Percentiles rank a stretch among this genome's conserved stretches.
Evolutionary conservation across 2,888 invertebrate species (phyloP).

Genomic region (Parnassius apollo): DNA sequence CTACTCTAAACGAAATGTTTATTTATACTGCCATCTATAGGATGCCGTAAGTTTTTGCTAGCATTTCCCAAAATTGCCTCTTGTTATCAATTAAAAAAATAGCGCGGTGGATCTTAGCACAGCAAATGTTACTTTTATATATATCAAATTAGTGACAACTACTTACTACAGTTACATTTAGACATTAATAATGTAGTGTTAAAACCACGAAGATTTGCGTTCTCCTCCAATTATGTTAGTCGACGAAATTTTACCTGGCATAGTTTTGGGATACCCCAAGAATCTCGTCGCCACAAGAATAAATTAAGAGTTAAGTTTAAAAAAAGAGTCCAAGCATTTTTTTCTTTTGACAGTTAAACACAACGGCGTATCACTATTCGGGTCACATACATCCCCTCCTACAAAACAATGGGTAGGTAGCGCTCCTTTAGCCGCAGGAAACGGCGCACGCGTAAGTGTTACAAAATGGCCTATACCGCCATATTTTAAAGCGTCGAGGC

Average conservation of each 20-base stretch:
- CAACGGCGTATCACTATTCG: conserved; percentile 57
- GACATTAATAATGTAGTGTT: too few relatives aligned
- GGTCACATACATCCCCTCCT: conserved; percentile 70
- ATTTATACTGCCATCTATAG: too few relatives aligned
- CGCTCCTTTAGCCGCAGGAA: conserved; percentile 77
- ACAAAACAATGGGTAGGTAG: conserved; percentile 72
- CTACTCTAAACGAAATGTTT: too few relatives aligned
- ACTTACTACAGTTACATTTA: too few relatives aligned
- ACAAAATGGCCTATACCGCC: conserved; percentile 64
- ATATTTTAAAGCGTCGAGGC: conserved; percentile 45
- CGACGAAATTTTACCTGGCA: conserved; percentile 16
- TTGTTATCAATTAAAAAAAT: too few relatives aligned
- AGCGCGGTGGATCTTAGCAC: too few relatives aligned
- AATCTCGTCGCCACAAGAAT: conserved; percentile 17
- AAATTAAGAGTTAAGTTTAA: conserved; percentile 20
- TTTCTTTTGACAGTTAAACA: conserved; percentile 62
- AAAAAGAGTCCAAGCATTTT: conserved; percentile 41
- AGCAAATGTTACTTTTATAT: too few relatives aligned
- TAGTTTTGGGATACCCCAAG: conserved; percentile 17
- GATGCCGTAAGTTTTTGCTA: too few relatives aligned
- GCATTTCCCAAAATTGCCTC: too few relatives aligned
- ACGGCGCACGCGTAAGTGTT: conserved; percentile 67
- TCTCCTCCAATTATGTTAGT: conserved; percentile 17
- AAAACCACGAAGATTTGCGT: not conserved
- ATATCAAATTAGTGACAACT: too few relatives aligned